Evolutionary conservation across 2,888 invertebrate species (phyloP).

Genomic region (Tenthredo amoena): DNA sequence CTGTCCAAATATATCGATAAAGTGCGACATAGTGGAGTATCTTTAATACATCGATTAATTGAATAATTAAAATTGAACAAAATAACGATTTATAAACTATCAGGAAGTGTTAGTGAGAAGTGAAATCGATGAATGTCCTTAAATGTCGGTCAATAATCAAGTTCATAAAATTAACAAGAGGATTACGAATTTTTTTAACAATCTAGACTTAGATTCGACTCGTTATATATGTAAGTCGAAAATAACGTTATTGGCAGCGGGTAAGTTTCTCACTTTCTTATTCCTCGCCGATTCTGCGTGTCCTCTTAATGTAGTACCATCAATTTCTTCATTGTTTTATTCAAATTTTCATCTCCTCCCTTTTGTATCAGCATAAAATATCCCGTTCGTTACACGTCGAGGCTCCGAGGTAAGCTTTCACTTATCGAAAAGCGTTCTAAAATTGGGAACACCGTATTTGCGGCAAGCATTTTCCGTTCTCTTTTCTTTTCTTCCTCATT

Average conservation of each 20-base stretch:
- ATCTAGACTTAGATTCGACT: neutral
- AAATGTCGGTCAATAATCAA: slow-evolving; percentile 9
- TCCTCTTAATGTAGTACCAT: neutral
- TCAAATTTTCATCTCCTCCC: neutral
- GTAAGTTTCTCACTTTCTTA: slow-evolving; percentile 18
- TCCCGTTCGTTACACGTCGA: slow-evolving; percentile 20
- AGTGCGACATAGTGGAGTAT: slow-evolving; percentile 97
- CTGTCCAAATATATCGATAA: slow-evolving; percentile 96
- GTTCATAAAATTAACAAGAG: neutral
- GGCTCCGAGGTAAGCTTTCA: slow-evolving; percentile 30
- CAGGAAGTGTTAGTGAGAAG: slow-evolving; percentile 5
- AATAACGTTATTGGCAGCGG: slow-evolving; percentile 11
- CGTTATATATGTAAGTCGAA: neutral
- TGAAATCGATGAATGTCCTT: slow-evolving; percentile 16
- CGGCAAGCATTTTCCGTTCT: neutral
- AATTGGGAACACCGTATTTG: neutral
- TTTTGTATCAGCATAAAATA: neutral
- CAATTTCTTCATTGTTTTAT: neutral
- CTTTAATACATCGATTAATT: slow-evolving; percentile 80
- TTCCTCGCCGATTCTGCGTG: neutral
- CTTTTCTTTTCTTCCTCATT: neutral
- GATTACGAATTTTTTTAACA: neutral
- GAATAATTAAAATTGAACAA: neutral
- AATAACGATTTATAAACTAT: slow-evolving; percentile 28
- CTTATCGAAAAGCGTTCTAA: slow-evolving; percentile 26